A percentile compares a stretch with the other conserved stretches of the same genome.
These are phyloP conservation scores for Dromiciops gliroides DNA, from an alignment of 2,113 vertebrate genomes.

Conservation along the genomic window DNA sequence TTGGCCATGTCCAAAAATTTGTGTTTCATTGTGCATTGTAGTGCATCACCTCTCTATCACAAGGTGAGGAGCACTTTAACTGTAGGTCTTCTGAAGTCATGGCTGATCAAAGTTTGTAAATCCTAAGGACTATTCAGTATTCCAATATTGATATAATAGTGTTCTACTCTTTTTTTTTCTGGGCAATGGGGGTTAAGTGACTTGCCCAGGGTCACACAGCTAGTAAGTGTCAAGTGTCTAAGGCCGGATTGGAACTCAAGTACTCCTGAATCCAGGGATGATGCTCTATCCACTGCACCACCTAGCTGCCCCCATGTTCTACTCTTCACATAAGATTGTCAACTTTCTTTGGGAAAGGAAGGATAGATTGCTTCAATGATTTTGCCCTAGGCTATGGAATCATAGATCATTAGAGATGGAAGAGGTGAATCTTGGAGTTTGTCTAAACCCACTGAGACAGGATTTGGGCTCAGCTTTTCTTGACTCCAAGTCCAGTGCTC, in stretches of 20 bases:
- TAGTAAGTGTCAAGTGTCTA: too few relatives aligned
- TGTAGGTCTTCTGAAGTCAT: background rate
- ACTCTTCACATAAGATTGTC: too few relatives aligned
- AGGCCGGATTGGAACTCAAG: too few relatives aligned
- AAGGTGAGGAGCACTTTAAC: background rate
- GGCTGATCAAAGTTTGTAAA: background rate
- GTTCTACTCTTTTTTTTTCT: too few relatives aligned
- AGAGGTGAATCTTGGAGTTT: background rate
- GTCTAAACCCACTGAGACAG: background rate
- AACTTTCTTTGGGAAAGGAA: background rate
- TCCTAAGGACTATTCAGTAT: background rate
- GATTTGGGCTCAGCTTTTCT: too few relatives aligned
- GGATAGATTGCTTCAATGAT: background rate
- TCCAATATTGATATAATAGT: background rate
- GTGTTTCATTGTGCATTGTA: background rate
- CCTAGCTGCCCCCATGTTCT: too few relatives aligned
- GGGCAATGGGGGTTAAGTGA: too few relatives aligned
- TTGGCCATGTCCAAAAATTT: background rate
- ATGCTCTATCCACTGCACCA: too few relatives aligned
- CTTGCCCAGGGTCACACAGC: too few relatives aligned
- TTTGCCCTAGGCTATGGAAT: background rate
- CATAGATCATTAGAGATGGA: background rate
- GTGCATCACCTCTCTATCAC: background rate
- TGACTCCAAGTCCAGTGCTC: too few relatives aligned
- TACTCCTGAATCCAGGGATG: too few relatives aligned